Conservation (phyloP, 2,113 vertebrate genomes). For the Pangasianodon gigas region DNA sequence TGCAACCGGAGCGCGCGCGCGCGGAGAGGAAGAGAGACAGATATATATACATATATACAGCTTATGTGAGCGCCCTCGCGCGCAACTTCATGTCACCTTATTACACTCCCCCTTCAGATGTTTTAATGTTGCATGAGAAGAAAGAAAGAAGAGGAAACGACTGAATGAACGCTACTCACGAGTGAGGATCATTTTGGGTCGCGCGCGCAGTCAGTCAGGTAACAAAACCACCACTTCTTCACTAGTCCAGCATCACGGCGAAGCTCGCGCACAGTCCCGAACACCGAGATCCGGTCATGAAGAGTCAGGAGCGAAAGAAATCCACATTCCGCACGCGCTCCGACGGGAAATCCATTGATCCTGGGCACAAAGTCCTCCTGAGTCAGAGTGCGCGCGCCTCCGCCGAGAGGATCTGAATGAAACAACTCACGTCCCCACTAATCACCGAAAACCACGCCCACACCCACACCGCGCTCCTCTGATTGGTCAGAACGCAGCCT, state of each 20-base stretch:
- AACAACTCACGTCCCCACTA: background rate
- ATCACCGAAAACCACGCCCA: background rate
- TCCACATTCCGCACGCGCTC: background rate
- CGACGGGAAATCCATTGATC: background rate
- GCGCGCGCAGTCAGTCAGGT: conserved; percentile 30
- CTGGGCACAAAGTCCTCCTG: background rate
- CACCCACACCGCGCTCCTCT: background rate
- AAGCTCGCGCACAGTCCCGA: background rate
- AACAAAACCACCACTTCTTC: conserved; percentile 40
- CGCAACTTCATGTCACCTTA: background rate
- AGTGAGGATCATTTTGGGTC: conserved; percentile 71
- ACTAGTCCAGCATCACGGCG: conserved; percentile 33
- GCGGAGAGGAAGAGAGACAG: background rate
- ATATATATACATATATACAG: background rate
- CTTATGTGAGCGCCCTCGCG: background rate
- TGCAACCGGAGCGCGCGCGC: background rate
- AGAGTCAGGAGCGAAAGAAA: background rate
- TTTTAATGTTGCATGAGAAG: background rate
- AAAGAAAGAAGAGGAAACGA: background rate
- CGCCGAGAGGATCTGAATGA: background rate
- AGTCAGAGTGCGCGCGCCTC: background rate
- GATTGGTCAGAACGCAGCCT: conserved; percentile 3
- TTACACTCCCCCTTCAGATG: too few relatives aligned
- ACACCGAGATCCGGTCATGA: background rate
- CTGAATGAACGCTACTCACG: conserved; percentile 63